Percentiles rank a stretch among this genome's conserved stretches.
phyloP scores from a whole-genome alignment of 2,797 vertebrate genomes.

The Hipposideros larvatus region DNA sequence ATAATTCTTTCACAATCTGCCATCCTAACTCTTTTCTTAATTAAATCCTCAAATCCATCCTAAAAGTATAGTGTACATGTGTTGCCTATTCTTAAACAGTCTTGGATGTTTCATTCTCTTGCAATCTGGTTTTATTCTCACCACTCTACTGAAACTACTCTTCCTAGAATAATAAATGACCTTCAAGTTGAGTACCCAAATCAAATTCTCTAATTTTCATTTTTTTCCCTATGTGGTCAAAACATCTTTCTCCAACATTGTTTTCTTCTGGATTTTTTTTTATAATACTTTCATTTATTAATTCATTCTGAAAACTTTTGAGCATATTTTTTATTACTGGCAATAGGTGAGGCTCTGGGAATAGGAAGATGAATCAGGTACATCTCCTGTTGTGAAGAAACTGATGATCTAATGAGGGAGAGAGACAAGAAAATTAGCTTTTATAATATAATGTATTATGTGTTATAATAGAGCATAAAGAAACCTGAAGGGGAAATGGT shows the following conservation, averaged over 20 bases:
- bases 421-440: not conserved
- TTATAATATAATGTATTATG: not conserved
- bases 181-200: not conserved
- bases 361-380: not conserved
- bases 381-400: not conserved
- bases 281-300: not conserved
- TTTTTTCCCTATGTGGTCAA: not conserved
- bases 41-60: not conserved
- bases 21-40: not conserved
- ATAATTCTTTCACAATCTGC: constrained; percentile 1
- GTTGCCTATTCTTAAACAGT: not conserved
- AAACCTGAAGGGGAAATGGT: not conserved
- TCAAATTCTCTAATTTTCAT: not conserved
- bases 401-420: not conserved
- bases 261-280: not conserved
- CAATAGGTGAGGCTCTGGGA: not conserved
- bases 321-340: not conserved
- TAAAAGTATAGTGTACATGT: not conserved
- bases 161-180: not conserved
- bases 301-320: not conserved
- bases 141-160: not conserved
- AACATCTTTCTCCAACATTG: not conserved
- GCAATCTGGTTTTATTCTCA: not conserved
- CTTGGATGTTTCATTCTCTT: not conserved
- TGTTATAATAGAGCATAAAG: not conserved